Evolutionary conservation across 1,140 invertebrate species (phyloP), one percentile per base, ranked within the genome.

Genomic region (Philopotamus ludificatus): DNA sequence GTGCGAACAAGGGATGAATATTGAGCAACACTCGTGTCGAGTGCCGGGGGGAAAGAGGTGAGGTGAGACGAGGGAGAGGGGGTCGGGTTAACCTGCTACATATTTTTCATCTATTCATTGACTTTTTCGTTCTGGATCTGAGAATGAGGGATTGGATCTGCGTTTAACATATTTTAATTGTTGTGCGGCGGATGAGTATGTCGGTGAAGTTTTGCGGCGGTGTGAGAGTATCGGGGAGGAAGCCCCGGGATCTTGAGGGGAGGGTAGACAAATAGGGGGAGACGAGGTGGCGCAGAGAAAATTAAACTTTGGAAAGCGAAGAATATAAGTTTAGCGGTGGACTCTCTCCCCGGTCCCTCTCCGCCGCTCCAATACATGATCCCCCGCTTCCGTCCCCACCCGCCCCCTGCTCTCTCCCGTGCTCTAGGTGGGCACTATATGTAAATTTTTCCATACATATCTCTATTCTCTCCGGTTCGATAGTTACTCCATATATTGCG

Each of bases 1-100:
- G 60, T 42, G 60, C 55, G 61, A 66, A 70, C 68, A 70, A 54
- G 60, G 68, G 68, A 70, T 70, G 68, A 70, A 70, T 70, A 66
- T 70, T 70, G 61, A 70, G 68, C 41, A 62, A 65, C 59, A 63
- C 64, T 65, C 57, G 44, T 55, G 58, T n/a, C 25, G 51, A 25
- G 16, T 16, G 20, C 8, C 8, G 44, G 8, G 44, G 8, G 8
- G 8, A 34, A 34, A 7, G 44, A n/a, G n/a, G n/a, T n/a, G n/a
- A n/a, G n/a, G n/a, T n/a, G n/a, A n/a, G n/a, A n/a, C n/a, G n/a
- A n/a, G n/a, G n/a, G n/a, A n/a, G n/a, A 16, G 44, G 44, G 44
- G 4, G 44, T 20, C 8, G 4, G 42, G 39, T 58, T 58, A 58
- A 39, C 55, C 55, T 16, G 55, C 25, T 26, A 58, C 55, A 41